phyloP scores from a whole-genome alignment of 2,797 vertebrate genomes.

The Xerus rutilus region DNA sequence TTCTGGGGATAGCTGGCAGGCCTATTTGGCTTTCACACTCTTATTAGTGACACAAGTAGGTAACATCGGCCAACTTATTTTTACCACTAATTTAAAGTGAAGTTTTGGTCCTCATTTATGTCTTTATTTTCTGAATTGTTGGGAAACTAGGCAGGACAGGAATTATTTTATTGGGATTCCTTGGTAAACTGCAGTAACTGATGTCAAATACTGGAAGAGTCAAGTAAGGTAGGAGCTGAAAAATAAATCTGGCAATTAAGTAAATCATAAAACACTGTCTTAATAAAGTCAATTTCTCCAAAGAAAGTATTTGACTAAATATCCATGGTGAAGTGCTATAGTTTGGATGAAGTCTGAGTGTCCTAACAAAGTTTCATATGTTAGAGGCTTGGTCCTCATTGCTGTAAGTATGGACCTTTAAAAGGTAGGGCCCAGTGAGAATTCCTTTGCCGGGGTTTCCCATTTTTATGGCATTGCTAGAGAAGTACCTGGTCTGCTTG shows the following conservation, averaged over 20 bases:
- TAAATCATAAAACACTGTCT: background rate
- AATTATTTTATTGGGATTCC: background rate
- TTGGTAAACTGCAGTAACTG: background rate
- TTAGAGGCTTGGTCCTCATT: background rate
- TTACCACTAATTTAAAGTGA: background rate
- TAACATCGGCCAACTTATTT: slow-evolving; percentile 1
- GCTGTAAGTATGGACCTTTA: background rate
- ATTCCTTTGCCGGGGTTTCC: background rate
- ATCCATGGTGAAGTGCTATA: background rate
- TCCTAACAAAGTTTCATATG: background rate
- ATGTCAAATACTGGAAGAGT: background rate
- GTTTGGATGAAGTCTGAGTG: background rate
- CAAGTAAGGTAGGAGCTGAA: background rate
- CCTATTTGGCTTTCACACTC: background rate
- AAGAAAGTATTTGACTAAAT: background rate
- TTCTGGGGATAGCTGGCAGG: background rate
- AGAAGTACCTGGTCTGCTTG: background rate
- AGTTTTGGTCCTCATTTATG: background rate
- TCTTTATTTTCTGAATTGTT: background rate
- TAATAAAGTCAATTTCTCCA: slow-evolving; percentile 27
- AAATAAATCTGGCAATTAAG: slow-evolving; percentile 18
- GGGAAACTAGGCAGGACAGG: background rate
- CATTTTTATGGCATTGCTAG: background rate
- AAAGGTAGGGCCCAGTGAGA: background rate
- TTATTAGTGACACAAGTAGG: background rate